Base-by-base conservation (phyloP, 2,113 vertebrate genomes). In the Oncorhynchus mykiss region DNA sequence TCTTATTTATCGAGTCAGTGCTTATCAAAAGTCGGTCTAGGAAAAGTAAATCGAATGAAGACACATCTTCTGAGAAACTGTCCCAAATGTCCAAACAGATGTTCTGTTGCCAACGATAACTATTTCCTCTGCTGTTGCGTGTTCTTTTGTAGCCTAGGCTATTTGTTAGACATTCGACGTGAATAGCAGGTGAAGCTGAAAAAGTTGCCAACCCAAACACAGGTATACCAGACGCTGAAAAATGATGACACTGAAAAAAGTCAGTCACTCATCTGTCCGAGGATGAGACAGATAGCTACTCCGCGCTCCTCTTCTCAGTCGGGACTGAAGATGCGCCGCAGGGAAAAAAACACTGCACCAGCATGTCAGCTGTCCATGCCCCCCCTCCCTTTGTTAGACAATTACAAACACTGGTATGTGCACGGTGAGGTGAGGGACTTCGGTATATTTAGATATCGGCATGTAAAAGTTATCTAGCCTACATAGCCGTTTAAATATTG, bases 301-400 rank as follows among this genome's bases (percentile, higher is more conserved):
- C 86, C 85, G 79, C 22, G 7, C 78, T 88, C 84, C 73, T 82
- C 70, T 75, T 75, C 45, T 69, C 13, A 80, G 82, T 57, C 83
- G 4, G 57, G 73, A 85, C 67, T 84, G 83, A 86, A 86, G 90
- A 90, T 91, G 90, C 89, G 79, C 85, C 34, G 9, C 68, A 1
- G 70, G 67, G 22, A 24, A 73, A 64, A 29, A 29, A 72, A n/a
- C 80, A 1, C 73, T 25, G 62, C 82, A 80, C 68, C 59, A 54
- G 84, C 54, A 87, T 82, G 82, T 89, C 86, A 90, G 86, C 85
- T 86, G 85, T 85, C 85, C 67, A 78, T 71, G 78, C 70, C 31
- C 31, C 49, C 16, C 49, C 70, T 71, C 79, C 79, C 71, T 72
- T 59, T 39, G 67, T 68, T 22, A 49, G 45, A 48, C 68, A 13